These are phyloP conservation scores for Nothocercus nigrocapillus DNA, from an alignment of 2,113 vertebrate species.

Conservation along the genomic window DNA sequence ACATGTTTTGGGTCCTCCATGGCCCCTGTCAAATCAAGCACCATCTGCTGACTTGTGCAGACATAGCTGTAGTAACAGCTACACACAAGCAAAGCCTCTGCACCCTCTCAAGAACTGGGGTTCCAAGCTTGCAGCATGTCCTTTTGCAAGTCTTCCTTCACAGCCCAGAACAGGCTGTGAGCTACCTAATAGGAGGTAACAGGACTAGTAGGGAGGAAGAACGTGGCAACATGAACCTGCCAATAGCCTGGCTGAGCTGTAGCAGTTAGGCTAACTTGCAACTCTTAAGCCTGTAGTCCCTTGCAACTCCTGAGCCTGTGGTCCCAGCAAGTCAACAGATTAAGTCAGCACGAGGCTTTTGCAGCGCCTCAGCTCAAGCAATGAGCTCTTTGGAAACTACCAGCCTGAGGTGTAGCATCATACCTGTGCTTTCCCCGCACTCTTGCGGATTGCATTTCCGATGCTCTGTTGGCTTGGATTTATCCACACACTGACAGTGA, in stretches of 20 bases:
- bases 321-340: neutral
- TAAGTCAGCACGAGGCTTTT: neutral
- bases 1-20: neutral
- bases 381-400: neutral
- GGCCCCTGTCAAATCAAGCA: neutral
- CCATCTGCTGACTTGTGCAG: neutral
- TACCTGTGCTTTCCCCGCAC: conserved; percentile 72
- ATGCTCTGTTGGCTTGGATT: conserved; percentile 59
- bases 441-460: conserved; percentile 73
- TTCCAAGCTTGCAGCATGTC: neutral
- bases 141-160: neutral
- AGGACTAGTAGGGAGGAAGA: neutral
- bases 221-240: accelerated
- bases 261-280: neutral
- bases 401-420: neutral
- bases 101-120: neutral
- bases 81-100: neutral
- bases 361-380: neutral
- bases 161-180: neutral
- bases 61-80: neutral
- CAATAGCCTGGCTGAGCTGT: neutral
- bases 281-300: neutral
- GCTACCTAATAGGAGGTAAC: neutral
- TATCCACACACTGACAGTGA: conserved; percentile 54
- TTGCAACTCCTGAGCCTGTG: neutral